Percentiles rank a stretch among this genome's conserved stretches.
These are phyloP conservation scores for Passer domesticus DNA, from an alignment of 2,113 vertebrate species.

Conservation along the genomic window DNA sequence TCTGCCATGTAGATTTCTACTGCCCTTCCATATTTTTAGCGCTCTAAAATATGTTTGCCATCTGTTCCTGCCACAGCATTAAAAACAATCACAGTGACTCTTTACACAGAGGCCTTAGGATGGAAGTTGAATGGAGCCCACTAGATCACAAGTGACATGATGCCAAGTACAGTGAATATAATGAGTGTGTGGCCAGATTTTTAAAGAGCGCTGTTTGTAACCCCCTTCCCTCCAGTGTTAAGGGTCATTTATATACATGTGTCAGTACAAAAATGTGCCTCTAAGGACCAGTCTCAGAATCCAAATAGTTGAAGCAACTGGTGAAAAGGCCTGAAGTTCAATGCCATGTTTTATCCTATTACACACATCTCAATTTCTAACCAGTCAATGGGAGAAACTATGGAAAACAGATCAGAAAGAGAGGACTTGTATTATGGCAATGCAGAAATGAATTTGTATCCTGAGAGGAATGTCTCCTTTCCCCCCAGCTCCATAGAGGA, in stretches of 20 bases:
- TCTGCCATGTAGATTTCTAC: conserved; percentile 39
- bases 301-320: conserved; percentile 35
- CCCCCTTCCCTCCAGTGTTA: conserved; percentile 33
- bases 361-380: conserved; percentile 5
- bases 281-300: neutral
- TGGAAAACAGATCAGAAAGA: neutral
- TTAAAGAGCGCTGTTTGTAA: neutral
- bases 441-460: neutral
- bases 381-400: neutral
- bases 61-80: conserved; percentile 61
- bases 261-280: conserved; percentile 21
- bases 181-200: conserved; percentile 34
- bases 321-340: conserved; percentile 36
- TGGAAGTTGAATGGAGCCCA: conserved; percentile 53
- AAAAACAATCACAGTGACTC: conserved; percentile 35
- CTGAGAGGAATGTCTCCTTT: neutral
- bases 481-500: neutral
- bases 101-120: conserved; percentile 37
- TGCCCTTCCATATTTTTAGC: conserved; percentile 23
- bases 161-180: conserved; percentile 55
- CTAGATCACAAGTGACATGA: conserved; percentile 64
- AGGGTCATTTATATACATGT: conserved; percentile 44
- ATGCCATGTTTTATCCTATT: neutral
- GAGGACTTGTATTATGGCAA: neutral
- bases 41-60: conserved; percentile 52